phyloP scores from a whole-genome alignment of 2,888 invertebrate genomes.

The Catocala sponsa region DNA sequence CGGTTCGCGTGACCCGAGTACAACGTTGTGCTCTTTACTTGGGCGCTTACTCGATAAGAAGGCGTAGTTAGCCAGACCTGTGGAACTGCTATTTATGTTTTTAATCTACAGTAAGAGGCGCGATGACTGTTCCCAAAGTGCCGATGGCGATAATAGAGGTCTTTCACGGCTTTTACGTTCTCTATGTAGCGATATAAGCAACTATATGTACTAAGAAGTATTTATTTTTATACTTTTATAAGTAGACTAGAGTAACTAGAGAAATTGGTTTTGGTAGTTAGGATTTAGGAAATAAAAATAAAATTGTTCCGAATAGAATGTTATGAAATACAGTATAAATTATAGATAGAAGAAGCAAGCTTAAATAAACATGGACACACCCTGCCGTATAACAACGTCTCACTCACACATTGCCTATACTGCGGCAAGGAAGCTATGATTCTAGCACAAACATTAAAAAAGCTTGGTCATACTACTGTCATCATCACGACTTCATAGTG shows the following conservation, averaged over 20 bases:
- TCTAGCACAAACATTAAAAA: no score
- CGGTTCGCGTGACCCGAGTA: constrained; percentile 73
- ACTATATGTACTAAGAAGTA: constrained; percentile 6
- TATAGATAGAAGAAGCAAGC: no score
- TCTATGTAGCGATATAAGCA: constrained; percentile 19
- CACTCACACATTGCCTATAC: no score
- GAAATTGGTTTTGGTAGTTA: background rate
- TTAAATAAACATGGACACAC: no score
- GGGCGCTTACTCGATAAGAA: constrained; percentile 69
- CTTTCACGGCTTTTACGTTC: constrained; percentile 42
- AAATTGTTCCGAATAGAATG: background rate
- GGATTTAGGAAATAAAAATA: background rate
- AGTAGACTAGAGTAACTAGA: background rate
- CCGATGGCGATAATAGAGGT: constrained; percentile 55
- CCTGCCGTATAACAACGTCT: no score
- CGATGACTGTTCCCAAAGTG: constrained; percentile 61
- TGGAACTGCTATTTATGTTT: constrained; percentile 71
- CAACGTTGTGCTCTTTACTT: constrained; percentile 69
- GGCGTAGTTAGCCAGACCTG: constrained; percentile 50
- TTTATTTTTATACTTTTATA: constrained; percentile 15
- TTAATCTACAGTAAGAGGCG: constrained; percentile 75
- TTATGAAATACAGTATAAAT: no score
- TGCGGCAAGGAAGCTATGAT: no score
- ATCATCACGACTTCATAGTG: no score
- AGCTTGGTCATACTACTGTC: no score